Conservation (phyloP, 92 coral and sea anemone species). For the Parazoanthus atlanticus region DNA sequence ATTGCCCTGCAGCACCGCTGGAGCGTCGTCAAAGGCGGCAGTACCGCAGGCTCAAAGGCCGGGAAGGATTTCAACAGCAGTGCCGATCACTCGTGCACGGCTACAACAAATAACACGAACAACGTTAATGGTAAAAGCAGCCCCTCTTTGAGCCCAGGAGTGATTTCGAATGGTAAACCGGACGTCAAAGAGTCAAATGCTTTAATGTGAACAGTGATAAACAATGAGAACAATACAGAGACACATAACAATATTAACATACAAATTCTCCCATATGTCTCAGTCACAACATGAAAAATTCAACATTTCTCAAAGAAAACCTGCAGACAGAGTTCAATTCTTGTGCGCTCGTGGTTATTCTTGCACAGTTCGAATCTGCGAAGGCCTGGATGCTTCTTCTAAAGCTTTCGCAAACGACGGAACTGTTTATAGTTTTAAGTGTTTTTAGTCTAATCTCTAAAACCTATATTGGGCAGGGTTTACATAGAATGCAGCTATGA, state of each 20-base stretch:
- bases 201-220: neutral
- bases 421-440: no score
- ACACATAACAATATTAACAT: neutral
- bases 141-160: constrained; percentile 6
- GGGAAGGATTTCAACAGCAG: constrained; percentile 34
- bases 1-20: constrained; percentile 60
- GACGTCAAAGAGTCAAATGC: neutral
- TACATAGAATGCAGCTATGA: no score
- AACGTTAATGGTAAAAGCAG: neutral
- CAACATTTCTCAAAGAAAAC: no score
- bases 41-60: constrained; percentile 26
- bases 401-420: no score
- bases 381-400: no score
- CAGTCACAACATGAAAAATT: no score
- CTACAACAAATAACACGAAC: constrained; percentile 15
- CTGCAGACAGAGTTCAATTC: no score
- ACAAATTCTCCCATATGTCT: neutral
- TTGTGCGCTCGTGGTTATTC: no score
- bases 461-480: no score
- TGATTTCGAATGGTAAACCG: constrained; percentile 3
- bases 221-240: neutral
- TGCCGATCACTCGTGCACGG: constrained; percentile 10
- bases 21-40: constrained; percentile 59
- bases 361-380: no score
- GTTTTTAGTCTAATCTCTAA: no score